These are phyloP conservation scores for Holothuria scabra DNA, from an alignment of 53 echinoderm and acorn worm genomes.

Conservation along the genomic window DNA sequence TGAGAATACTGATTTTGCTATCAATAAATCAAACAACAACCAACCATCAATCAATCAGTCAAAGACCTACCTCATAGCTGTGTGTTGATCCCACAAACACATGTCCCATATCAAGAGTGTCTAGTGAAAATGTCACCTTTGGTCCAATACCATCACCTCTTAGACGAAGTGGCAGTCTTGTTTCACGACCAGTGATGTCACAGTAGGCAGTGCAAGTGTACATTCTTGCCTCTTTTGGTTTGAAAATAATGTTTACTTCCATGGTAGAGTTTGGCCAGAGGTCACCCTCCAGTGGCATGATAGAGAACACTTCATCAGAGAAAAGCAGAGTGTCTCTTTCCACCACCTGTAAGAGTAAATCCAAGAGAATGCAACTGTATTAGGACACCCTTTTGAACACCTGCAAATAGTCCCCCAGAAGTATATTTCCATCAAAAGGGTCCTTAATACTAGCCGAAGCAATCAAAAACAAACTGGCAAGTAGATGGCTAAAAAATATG, in stretches of 20 bases:
- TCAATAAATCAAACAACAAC: background rate
- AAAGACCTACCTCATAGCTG: constrained; percentile 84
- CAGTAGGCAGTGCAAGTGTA: constrained; percentile 93
- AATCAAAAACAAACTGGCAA: no score
- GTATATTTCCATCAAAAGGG: no score
- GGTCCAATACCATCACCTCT: constrained; percentile 91
- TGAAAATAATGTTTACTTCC: constrained; percentile 90
- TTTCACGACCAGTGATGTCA: constrained; percentile 95
- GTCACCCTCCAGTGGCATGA: constrained; percentile 91
- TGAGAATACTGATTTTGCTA: background rate
- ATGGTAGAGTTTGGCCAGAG: constrained; percentile 94
- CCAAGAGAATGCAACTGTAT: no score
- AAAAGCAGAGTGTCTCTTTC: constrained; percentile 86
- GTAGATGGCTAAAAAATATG: no score
- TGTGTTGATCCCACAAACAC: constrained; percentile 95
- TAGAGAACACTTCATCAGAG: constrained; percentile 84
- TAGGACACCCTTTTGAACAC: no score
- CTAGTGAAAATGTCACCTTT: constrained; percentile 86
- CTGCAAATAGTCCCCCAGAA: no score
- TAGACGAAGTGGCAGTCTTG: constrained; percentile 85
- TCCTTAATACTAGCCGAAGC: no score
- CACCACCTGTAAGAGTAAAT: constrained; percentile 66
- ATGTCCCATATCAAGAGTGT: constrained; percentile 94
- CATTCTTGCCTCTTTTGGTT: constrained; percentile 77
- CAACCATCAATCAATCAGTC: constrained; percentile 52